These are phyloP conservation scores for Paramisgurnus dabryanus DNA, from an alignment of 2,113 vertebrate genomes.

Conservation along the genomic window DNA sequence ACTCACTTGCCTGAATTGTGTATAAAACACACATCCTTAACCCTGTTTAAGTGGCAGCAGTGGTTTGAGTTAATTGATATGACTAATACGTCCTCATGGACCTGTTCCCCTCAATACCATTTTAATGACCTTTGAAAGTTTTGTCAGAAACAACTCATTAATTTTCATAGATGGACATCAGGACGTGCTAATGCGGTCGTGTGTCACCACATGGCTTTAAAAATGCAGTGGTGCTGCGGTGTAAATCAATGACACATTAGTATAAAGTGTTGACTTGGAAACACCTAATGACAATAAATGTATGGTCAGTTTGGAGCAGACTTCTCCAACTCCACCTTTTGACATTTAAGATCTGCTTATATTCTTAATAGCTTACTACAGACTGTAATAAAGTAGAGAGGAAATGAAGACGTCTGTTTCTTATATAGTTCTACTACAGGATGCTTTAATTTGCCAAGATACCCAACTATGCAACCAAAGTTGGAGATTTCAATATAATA, in stretches of 20 bases:
- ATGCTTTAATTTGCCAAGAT: no score
- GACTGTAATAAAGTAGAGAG: no score
- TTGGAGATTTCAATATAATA: no score
- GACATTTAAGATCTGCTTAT: no score
- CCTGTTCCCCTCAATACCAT: constrained; percentile 27
- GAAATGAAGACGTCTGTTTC: no score
- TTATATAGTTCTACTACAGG: no score
- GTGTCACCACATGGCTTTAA: constrained; percentile 17
- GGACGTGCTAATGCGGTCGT: constrained; percentile 24
- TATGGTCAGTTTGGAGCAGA: not conserved
- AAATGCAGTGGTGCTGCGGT: not conserved
- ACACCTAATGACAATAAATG: not conserved
- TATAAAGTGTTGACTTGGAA: constrained; percentile 1
- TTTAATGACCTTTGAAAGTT: constrained; percentile 48
- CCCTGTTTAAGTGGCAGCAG: constrained; percentile 32
- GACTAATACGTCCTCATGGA: constrained; percentile 49
- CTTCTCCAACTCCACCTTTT: not conserved
- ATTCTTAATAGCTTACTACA: no score
- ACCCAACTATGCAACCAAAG: no score
- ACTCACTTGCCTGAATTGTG: constrained; percentile 23
- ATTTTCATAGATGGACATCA: constrained; percentile 36
- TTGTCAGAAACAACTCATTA: constrained; percentile 44
- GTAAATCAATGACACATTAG: constrained; percentile 4
- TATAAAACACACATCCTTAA: constrained; percentile 16
- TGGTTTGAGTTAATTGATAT: constrained; percentile 50